Base-by-base conservation (phyloP, 2,113 vertebrate genomes). In the Forbesichthys papilliferus region DNA sequence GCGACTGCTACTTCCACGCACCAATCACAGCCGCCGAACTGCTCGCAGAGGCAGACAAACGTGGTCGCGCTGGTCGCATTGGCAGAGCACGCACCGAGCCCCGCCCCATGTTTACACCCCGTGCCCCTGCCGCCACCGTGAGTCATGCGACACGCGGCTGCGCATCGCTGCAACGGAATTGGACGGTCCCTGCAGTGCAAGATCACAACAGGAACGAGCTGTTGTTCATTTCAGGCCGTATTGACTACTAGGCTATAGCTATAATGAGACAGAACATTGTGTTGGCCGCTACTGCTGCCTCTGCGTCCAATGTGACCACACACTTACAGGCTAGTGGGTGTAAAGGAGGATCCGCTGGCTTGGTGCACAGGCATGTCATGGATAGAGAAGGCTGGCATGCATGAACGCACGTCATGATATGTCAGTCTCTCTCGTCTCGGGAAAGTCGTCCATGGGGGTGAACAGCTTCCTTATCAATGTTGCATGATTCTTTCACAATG, bases 71-170 rank as follows among this genome's bases (percentile, higher is more conserved):
- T 8, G 36, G 36, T 42, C 7, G 18, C 65, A 89, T 89, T 87
- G 88, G 89, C 55, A 9, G 48, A 6, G 5, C 16, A 0, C 20
- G 53, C 69, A 75, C 70, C 82, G 85, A 73, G 73, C 18, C 85
- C 89, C 89, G 83, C 89, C 90, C 69, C 85, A 84, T 90, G 86
- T 91, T 90, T 91, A 90, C 91, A 84, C 89, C 74, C 52, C 82
- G 71, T 77, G 81, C 81, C 64, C 68, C 77, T 63, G 73, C 57
- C 68, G 79, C 76, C 70, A 66, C 61, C 53, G 88, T 90, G 89
- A 92, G 81, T 90, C 90, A 89, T 89, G 90, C 90, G 87, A 86
- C 88, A 89, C 66, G 10, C 90, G 83, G 86, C 87, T 88, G 85
- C 86, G 83, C 84, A 80, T 86, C 86, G 77, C 75, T 75, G 84